phyloP scores from a whole-genome alignment of 2,113 vertebrate genomes.

The Bombycilla garrulus region DNA sequence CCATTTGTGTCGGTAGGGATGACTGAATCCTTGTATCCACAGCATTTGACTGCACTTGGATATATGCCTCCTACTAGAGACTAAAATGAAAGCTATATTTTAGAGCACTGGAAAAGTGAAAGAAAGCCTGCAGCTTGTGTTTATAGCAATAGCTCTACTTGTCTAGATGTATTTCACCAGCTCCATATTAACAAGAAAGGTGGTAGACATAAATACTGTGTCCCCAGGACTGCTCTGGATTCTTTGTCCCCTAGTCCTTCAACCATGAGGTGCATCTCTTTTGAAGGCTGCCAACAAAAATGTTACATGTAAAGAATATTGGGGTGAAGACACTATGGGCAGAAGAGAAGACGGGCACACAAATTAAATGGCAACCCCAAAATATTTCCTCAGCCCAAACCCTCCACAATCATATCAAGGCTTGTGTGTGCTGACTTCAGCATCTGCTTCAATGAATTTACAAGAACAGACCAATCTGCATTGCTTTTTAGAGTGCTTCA shows the following conservation, averaged over 20 bases:
- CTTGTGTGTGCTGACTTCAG: background rate
- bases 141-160: slow-evolving; percentile 22
- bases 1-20: background rate
- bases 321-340: background rate
- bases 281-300: background rate
- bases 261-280: background rate
- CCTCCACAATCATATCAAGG: background rate
- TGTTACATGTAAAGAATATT: rapidly evolving
- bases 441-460: background rate
- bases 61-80: slow-evolving; percentile 36
- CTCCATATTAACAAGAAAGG: background rate
- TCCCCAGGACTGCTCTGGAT: background rate
- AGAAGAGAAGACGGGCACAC: background rate
- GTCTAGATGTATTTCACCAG: background rate
- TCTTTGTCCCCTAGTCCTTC: background rate
- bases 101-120: slow-evolving; percentile 14
- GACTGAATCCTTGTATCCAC: background rate
- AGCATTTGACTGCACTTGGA: slow-evolving; percentile 24
- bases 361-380: background rate
- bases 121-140: slow-evolving; percentile 24
- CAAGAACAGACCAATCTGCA: background rate
- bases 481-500: background rate
- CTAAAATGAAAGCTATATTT: slow-evolving; percentile 54
- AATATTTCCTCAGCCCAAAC: background rate
- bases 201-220: background rate